Evolutionary conservation across 2,888 invertebrate genomes (phyloP), one percentile per base, ranked within the genome.

Genomic region (Catocala fraxini): DNA sequence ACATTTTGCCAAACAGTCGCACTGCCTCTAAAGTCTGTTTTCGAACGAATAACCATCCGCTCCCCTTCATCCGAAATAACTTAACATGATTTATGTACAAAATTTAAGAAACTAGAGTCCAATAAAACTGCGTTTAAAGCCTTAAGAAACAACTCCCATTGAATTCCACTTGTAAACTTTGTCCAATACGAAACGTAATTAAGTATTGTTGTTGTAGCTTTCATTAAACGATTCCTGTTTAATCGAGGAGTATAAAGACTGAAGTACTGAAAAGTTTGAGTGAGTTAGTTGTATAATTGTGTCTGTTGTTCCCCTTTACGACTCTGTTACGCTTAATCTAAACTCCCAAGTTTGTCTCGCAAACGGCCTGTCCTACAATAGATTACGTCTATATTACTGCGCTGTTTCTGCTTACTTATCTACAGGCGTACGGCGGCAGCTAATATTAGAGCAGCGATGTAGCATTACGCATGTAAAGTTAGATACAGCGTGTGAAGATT

Each of bases 141-240:
- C 75, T 74, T 57, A 71, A 71, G 75, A 74, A 77, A 77, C 75
- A 79, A 80, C 68, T 73, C 71, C 73, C 77, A 81, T 81, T 83
- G 77, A 83, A 84, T 80, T 82, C 73, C 70, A 84, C 79, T 83
- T 79, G 68, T 79, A 87, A 76, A 77, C 59, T 75, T 73, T 64
- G 70, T 80, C 72, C 78, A 83, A 86, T 87, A 84, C 76, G 75
- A 73, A 81, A 79, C 80, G 83, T 89, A 89, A 90, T 89, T 89
- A 88, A 89, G 89, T 83, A 84, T 85, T 87, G 88, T 88, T 90
- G 85, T 87, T 90, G 86, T 88, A 87, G 83, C 83, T 85, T 87
- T 82, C 80, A 84, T 82, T 87, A 81, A 83, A 85, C 86, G 87
- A 87, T 88, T 82, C 77, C 70, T 70, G 68, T 86, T 88, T 85